Evolutionary conservation across 2,888 invertebrate species (phyloP), one percentile per base, ranked within the genome.

Genomic region (Sphecodes monilicornis): DNA sequence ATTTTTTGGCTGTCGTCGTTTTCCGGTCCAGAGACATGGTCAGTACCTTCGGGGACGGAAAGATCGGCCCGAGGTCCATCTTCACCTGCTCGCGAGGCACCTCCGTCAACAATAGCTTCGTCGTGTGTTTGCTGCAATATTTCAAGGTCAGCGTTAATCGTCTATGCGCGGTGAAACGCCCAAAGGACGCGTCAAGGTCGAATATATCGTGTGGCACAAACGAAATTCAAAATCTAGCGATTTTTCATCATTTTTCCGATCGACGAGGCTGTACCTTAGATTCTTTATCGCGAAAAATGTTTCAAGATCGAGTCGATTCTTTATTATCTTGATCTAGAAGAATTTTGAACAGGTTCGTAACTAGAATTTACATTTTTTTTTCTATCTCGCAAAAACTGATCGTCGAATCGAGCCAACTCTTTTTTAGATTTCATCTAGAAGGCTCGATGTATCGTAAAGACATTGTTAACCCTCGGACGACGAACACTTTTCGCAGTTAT

Each of bases 71-170:
- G 1, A 91, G 80, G 13, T 92, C 90, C 2, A 87, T 36, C 11
- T 88, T 82, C 32, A 93, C 46, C 1, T 91, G 84, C 10, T 89
- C 88, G 8, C 91, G 84, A 0, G 90, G 86, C 0, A 92, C 76
- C 74, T 93, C 93, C 39, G 86, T 87, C 10, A 93, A 75, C 2
- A 90, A 4, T 0, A 92, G 46, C 70, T 81, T 89, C 32, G 64
- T 82, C 26, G 8, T 8, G 10, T 18, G 29, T 36, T 64, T 46
- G 1, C 36, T 79, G 83, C 0, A 77, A 77, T 5, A 60, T 60
- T 29, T 60, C 26, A 60, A 60, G 54, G 11, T 16, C 6, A 2
- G 5, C 1, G 29, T 60, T 60, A 60, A n/a, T 26, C 3, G 11
- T n/a, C n/a, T 6, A 3, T 2, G 8, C 54, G 10, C 22, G 54